Base-by-base conservation (phyloP, 1,140 invertebrate species). In the Pachyrhynchus sulphureomaculatus region DNA sequence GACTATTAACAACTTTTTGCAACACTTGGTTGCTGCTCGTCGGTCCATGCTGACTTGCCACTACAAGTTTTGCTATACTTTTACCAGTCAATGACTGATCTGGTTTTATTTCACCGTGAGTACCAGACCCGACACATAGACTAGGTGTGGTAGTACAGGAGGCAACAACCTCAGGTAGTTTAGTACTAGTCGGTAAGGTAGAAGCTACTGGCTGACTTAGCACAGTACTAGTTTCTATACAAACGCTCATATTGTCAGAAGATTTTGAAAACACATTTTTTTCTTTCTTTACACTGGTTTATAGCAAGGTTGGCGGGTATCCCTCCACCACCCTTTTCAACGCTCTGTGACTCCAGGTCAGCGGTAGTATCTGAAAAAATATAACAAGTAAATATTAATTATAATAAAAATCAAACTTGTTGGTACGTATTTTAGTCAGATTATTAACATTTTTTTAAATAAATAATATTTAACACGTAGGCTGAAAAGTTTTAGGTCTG, bases 171-270 rank as follows among this genome's bases (percentile, higher is more conserved):
- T 52, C 57, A 6, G 57, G 20, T 13, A 60, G 5, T 12, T 41
- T 49, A 29, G 33, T 29, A 33, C 13, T 58, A 32, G 57, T 52
- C 9, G 57, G 47, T 17, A 53, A 18, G 2, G 44, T 13, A 6
- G 41, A 32, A 12, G 26, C 44, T 15, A 51, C 58, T 41, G 60
- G 47, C 36, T 62, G 60, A 15, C 45, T 32, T 5, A 39, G 44
- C 36, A 32, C 51, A 36, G 53, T 44, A 21, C 52, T 49, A 41
- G 62, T 66, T 59, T 72, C 69, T 53, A 75, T 66, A 68, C 74
- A 75, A 48, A 75, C 65, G 67, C 72, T 75, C 72, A 74, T 75
- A 64, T 68, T 67, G 60, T 67, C 54, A 59, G 32, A 32, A 45
- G 32, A 18, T 34, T 26, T 20, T 10, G 59, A 15, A 45, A n/a